phyloP scores from a whole-genome alignment of 2,888 invertebrate species.

The Agonum fuliginosum region DNA sequence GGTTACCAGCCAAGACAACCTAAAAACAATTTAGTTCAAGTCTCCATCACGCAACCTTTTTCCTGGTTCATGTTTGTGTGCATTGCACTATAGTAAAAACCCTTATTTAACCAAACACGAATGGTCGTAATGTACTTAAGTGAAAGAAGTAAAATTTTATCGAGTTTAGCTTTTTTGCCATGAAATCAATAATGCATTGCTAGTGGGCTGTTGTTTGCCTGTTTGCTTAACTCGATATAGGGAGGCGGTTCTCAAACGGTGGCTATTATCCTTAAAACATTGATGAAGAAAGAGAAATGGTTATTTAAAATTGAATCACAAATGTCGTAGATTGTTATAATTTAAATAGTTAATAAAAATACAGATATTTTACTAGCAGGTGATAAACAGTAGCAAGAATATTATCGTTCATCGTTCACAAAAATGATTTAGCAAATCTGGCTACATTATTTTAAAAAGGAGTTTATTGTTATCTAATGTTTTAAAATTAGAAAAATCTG shows the following conservation, averaged over 20 bases:
- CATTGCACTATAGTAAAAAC: not conserved
- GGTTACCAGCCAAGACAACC: no score
- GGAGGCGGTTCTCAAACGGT: not conserved
- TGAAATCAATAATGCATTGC: conserved; percentile 11
- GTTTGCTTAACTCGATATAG: conserved; percentile 1
- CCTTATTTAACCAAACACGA: not conserved
- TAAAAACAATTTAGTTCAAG: not conserved
- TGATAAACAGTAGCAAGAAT: no score
- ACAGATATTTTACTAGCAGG: not conserved
- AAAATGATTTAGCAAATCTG: no score
- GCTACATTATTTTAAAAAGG: no score
- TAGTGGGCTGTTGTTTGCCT: not conserved
- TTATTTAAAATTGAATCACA: not conserved
- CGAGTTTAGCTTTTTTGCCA: not conserved
- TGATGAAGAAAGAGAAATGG: not conserved
- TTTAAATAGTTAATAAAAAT: not conserved
- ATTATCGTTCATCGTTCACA: no score
- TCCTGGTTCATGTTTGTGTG: not conserved
- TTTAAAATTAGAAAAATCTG: no score
- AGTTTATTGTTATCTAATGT: no score
- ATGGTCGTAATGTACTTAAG: not conserved
- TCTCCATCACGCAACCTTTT: not conserved
- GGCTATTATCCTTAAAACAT: not conserved
- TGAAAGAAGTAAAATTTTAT: not conserved
- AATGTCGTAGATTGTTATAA: no score